These are phyloP conservation scores for Drosophila sordidapex DNA, from an alignment of 2,888 invertebrate species.

Conservation along the genomic window DNA sequence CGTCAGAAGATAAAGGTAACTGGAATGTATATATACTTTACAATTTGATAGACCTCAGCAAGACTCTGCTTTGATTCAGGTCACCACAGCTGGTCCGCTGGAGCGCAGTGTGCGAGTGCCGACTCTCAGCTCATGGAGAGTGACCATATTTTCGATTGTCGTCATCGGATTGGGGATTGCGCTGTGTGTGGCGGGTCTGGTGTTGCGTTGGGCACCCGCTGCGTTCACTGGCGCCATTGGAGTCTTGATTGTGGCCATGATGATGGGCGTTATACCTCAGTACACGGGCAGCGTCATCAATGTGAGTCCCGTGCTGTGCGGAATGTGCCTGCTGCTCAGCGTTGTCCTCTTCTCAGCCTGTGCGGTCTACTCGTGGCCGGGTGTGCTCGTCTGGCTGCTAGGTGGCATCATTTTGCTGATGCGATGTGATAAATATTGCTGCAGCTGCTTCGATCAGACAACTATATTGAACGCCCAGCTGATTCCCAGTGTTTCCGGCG, in stretches of 20 bases:
- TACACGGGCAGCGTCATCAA: slow-evolving; percentile 82
- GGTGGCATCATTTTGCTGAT: slow-evolving; percentile 81
- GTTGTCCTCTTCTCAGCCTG: slow-evolving; percentile 81
- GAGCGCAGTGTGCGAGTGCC: slow-evolving; percentile 84
- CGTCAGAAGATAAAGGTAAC: slow-evolving; percentile 89
- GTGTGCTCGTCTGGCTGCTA: slow-evolving; percentile 82
- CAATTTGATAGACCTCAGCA: accelerated
- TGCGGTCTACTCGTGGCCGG: slow-evolving; percentile 84
- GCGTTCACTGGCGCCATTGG: slow-evolving; percentile 80
- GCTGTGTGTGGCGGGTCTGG: slow-evolving; percentile 77
- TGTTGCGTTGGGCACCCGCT: slow-evolving; percentile 78
- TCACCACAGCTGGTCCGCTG: slow-evolving; percentile 84
- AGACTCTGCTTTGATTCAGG: slow-evolving; percentile 56
- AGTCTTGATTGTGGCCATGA: slow-evolving; percentile 81
- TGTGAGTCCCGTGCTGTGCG: slow-evolving; percentile 82
- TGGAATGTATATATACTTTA: accelerated
- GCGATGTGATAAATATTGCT: slow-evolving; percentile 84
- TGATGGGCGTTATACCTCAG: slow-evolving; percentile 84
- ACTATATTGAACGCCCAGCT: slow-evolving; percentile 79
- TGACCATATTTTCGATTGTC: slow-evolving; percentile 82
- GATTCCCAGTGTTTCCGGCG: slow-evolving; percentile 84
- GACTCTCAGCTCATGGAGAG: slow-evolving; percentile 83
- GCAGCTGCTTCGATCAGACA: slow-evolving; percentile 83
- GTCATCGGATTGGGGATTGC: slow-evolving; percentile 80
- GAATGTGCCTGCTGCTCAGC: slow-evolving; percentile 77